phyloP scores from a whole-genome alignment of 2,797 vertebrate species.

The Myotis myotis region DNA sequence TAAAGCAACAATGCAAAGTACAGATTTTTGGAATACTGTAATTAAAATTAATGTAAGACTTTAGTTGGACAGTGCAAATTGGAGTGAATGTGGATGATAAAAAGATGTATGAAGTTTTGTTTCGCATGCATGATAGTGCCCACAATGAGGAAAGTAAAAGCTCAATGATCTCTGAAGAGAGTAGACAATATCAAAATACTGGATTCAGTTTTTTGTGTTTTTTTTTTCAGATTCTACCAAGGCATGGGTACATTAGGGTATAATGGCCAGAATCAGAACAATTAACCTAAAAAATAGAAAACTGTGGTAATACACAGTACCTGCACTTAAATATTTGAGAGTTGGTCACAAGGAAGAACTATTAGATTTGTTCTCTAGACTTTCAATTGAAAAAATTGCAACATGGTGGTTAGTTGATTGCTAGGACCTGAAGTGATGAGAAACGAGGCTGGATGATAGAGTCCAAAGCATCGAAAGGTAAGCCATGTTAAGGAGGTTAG shows the following conservation, averaged over 20 bases:
- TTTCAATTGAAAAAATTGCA: background rate
- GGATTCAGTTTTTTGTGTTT: background rate
- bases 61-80: background rate
- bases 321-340: background rate
- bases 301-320: background rate
- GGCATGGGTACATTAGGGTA: background rate
- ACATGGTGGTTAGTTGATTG: background rate
- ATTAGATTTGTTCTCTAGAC: background rate
- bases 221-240: background rate
- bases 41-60: slow-evolving; percentile 13
- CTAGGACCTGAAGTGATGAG: background rate
- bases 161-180: background rate
- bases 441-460: background rate
- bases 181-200: background rate
- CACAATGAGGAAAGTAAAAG: background rate
- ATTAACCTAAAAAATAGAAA: background rate
- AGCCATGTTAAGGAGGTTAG: background rate
- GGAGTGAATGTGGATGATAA: background rate
- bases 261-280: background rate
- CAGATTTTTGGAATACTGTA: background rate
- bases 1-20: slow-evolving; percentile 10
- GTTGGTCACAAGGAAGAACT: background rate
- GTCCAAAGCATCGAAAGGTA: background rate
- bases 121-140: background rate
- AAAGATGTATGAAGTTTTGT: background rate